Base-by-base conservation (phyloP, 2,113 vertebrate species). In the Larimichthys crocea region DNA sequence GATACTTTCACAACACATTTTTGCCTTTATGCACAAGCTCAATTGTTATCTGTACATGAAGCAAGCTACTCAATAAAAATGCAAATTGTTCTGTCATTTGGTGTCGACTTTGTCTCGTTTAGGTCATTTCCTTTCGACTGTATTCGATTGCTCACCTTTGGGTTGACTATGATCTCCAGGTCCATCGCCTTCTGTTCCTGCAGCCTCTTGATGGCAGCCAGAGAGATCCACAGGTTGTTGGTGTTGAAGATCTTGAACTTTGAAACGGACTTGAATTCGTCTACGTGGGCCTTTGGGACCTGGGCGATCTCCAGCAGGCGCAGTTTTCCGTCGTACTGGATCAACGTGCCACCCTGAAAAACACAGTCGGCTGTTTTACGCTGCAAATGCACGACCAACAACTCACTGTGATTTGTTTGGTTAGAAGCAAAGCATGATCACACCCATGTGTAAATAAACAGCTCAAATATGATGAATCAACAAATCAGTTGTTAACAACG, bases 191-290 rank as follows among this genome's bases (percentile, higher is more conserved):
- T 97, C 53, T 97, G 96, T 81, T 99, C 97, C 87, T 99, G 97
- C 84, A 99, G 95, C 90, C 97, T 97, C 94, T 98, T 98, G 91
- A 99, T 96, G 4, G 98, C 98, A 74, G 96, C 91, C 89, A 99
- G 87, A 46, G 97, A 98, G 85, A 99, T 96, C 98, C 98, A 99
- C 88, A 99, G 79, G 80, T 99, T 99, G 95, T 99, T 99, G 88
- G 98, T 99, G 79, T 99, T 99, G 93, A 99, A 99, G 93, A 99
- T 99, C 95, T 99, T 99, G 93, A 99, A 99, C 92, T 99, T 99
- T 14, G 97, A 96, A 72, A 99, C 98, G 0, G 98, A 99, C 88
- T 99, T 99, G 94, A 99, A 99, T 75, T 99, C 98, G 82, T 99
- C 98, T 22, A 99, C 98, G 0, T 99, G 98, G 14, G 97, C 93